phyloP scores from a whole-genome alignment of 2,888 invertebrate species.

The Nipponacmea schrenckii region DNA sequence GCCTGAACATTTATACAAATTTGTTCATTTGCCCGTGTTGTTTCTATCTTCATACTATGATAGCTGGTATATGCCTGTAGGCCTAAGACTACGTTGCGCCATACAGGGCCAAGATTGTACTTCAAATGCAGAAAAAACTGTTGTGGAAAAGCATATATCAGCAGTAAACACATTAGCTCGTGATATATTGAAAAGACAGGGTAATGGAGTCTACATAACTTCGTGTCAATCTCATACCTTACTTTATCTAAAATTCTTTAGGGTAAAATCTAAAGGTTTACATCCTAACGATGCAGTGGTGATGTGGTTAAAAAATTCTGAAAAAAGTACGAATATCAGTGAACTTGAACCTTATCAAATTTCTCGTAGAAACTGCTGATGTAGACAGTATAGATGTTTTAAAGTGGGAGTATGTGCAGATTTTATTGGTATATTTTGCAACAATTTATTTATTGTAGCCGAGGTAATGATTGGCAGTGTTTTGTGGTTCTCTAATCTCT shows the following conservation, averaged over 20 bases:
- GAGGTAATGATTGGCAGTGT: too few species aligned
- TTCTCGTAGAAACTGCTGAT: too few species aligned
- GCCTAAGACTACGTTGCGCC: constrained; percentile 34
- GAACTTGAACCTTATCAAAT: constrained; percentile 3
- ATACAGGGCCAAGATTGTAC: constrained; percentile 26
- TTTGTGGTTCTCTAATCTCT: too few species aligned
- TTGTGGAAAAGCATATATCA: constrained; percentile 27
- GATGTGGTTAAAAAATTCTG: constrained; percentile 33
- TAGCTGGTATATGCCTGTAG: constrained; percentile 35
- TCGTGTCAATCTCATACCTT: constrained; percentile 40
- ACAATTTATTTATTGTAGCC: too few species aligned
- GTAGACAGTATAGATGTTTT: too few species aligned
- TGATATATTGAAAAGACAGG: constrained; percentile 31
- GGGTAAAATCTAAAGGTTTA: constrained; percentile 18
- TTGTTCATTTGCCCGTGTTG: constrained; percentile 40
- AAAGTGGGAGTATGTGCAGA: too few species aligned
- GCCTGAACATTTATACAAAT: constrained; percentile 38
- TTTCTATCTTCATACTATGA: constrained; percentile 44
- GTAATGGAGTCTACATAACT: constrained; percentile 41
- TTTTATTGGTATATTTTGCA: too few species aligned
- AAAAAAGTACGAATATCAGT: constrained; percentile 11
- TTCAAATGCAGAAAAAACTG: constrained; percentile 23
- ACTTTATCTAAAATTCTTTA: constrained; percentile 27
- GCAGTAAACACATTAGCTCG: constrained; percentile 22
- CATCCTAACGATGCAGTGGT: constrained; percentile 34